Percentiles rank a stretch among this genome's conserved stretches.
Conservation (phyloP, 2,888 invertebrate species). For the Plemyria rubiginata region DNA sequence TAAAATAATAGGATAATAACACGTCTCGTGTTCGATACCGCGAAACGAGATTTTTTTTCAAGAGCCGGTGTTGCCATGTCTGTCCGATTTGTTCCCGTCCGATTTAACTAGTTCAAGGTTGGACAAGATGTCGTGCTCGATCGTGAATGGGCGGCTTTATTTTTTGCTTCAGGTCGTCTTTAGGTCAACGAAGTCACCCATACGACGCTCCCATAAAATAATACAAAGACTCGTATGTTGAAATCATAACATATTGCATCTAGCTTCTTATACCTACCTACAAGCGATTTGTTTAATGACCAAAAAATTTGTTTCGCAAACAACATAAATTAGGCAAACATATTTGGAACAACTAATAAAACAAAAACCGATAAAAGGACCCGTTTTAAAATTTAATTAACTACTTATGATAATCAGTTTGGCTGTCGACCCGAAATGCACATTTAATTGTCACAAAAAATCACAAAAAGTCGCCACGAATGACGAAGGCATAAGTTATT, state of each 20-base stretch:
- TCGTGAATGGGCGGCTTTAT: constrained; percentile 76
- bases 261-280: constrained; percentile 40
- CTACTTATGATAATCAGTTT: constrained; percentile 74
- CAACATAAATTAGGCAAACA: constrained; percentile 59
- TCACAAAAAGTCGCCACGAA: constrained; percentile 64
- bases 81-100: constrained; percentile 68
- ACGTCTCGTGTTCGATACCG: constrained; percentile 72
- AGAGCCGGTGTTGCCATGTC: constrained; percentile 68
- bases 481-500: constrained; percentile 74
- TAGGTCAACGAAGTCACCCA: constrained; percentile 75
- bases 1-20: constrained; percentile 81
- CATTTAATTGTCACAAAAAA: constrained; percentile 72
- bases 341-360: constrained; percentile 58
- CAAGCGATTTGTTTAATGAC: constrained; percentile 46
- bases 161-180: constrained; percentile 76
- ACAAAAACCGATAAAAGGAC: constrained; percentile 66
- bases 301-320: constrained; percentile 55
- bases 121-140: constrained; percentile 53
- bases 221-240: constrained; percentile 64
- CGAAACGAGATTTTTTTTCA: constrained; percentile 66
- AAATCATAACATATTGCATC: constrained; percentile 47
- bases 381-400: constrained; percentile 74
- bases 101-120: constrained; percentile 82
- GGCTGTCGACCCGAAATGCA: constrained; percentile 62
- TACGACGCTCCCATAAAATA: constrained; percentile 61